These are phyloP conservation scores for Cotesia congregata DNA, from an alignment of 2,888 invertebrate species.

Conservation along the genomic window DNA sequence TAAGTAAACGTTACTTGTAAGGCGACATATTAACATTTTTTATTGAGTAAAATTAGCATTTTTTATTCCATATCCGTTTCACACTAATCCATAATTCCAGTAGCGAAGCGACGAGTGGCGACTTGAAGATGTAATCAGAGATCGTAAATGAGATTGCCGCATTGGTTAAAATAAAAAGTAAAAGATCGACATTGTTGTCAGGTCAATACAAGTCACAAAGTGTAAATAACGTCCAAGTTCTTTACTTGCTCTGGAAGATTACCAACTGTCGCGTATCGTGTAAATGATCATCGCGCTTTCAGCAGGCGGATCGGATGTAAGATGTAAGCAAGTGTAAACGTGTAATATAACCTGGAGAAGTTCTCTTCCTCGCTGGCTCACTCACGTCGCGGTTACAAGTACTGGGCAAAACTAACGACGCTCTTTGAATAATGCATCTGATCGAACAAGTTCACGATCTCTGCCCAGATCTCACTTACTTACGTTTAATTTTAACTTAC, in stretches of 20 bases:
- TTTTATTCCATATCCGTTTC: conserved; percentile 1
- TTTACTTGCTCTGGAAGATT: conserved; percentile 17
- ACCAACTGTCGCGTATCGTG: conserved; percentile 27
- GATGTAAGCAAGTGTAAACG: conserved; percentile 16
- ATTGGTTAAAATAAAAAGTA: not conserved
- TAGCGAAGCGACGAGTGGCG: not conserved
- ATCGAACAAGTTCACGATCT: conserved; percentile 13
- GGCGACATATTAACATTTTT: not conserved
- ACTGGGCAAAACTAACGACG: conserved; percentile 31
- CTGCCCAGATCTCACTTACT: conserved; percentile 16
- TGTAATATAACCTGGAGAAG: conserved; percentile 41
- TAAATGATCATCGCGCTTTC: conserved; percentile 28
- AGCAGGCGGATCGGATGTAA: not conserved
- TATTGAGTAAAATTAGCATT: not conserved
- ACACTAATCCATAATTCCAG: not conserved
- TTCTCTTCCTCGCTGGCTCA: conserved; percentile 9
- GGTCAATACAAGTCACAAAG: not conserved
- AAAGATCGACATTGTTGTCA: not conserved
- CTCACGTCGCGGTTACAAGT: conserved; percentile 12
- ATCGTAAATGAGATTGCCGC: not conserved
- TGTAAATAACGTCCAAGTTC: conserved; percentile 5
- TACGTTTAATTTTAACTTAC: conserved; percentile 24
- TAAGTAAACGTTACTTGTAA: not conserved
- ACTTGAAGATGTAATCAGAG: not conserved
- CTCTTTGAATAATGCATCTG: conserved; percentile 47